Conservation (phyloP, 92 coral and sea anemone genomes). For the Phenganax marumi region DNA sequence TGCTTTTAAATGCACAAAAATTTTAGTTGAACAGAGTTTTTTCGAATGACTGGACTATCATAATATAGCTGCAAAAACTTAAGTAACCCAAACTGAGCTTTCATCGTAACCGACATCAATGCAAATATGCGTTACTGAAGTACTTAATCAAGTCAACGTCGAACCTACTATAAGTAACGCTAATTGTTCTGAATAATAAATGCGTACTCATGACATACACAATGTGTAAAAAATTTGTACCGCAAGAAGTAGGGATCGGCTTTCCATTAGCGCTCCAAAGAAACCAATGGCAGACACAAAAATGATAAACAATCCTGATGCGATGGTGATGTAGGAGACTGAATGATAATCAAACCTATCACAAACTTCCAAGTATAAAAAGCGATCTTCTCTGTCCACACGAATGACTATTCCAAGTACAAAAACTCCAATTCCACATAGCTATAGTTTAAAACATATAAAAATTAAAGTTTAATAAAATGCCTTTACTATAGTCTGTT, state of each 20-base stretch:
- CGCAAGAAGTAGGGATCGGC: slow-evolving; percentile 29
- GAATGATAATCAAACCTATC: slow-evolving; percentile 42
- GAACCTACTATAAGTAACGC: no score
- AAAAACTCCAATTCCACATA: slow-evolving; percentile 40
- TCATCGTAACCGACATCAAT: background rate
- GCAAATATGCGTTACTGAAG: background rate
- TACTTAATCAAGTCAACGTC: no score
- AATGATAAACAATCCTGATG: slow-evolving; percentile 36
- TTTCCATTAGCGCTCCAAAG: slow-evolving; percentile 25
- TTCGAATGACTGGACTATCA: no score
- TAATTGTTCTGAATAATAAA: no score
- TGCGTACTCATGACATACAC: no score
- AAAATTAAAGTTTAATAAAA: background rate
- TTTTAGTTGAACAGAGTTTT: no score
- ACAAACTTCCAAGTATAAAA: slow-evolving; percentile 42
- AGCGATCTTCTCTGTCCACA: slow-evolving; percentile 24
- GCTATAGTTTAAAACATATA: background rate
- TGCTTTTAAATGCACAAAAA: no score
- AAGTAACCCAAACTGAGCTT: no score
- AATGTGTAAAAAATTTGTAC: background rate
- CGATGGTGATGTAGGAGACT: slow-evolving; percentile 32
- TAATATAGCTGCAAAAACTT: no score
- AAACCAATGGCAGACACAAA: slow-evolving; percentile 35
- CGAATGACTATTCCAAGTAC: slow-evolving; percentile 32
- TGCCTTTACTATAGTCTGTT: background rate